Percentiles rank a stretch among this genome's conserved stretches.
These are phyloP conservation scores for Pedionomus torquatus DNA, from an alignment of 2,113 vertebrate genomes.

Conservation along the genomic window DNA sequence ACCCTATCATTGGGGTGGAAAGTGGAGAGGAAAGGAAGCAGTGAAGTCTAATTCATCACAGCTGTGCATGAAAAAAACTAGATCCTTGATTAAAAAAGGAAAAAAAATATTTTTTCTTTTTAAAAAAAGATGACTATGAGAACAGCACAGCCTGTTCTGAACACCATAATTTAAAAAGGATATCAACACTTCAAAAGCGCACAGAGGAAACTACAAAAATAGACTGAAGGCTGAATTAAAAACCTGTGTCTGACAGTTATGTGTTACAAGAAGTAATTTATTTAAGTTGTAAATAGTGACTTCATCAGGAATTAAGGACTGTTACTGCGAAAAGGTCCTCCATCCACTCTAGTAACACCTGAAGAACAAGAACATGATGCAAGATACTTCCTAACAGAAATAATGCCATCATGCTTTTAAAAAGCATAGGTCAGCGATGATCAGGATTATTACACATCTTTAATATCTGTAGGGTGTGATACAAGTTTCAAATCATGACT, in stretches of 20 bases:
- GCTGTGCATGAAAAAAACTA: constrained; percentile 32
- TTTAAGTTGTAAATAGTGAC: not conserved
- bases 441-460: not conserved
- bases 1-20: not conserved
- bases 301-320: not conserved
- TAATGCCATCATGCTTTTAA: not conserved
- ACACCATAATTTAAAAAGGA: not conserved
- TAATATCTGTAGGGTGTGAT: not conserved
- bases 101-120: not conserved
- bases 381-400: not conserved
- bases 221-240: not conserved
- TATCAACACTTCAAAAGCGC: constrained; percentile 23
- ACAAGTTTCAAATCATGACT: not conserved
- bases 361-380: not conserved
- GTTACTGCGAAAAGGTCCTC: not conserved
- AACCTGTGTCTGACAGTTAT: not conserved
- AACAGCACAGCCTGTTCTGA: constrained; percentile 52
- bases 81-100: not conserved
- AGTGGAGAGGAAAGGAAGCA: not conserved
- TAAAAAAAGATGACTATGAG: not conserved
- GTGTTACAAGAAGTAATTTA: not conserved
- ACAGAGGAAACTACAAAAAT: not conserved
- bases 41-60: constrained; percentile 43
- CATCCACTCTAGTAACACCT: not conserved
- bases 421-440: not conserved